phyloP scores from a whole-genome alignment of 2,113 vertebrate genomes.

The Perccottus glenii region DNA sequence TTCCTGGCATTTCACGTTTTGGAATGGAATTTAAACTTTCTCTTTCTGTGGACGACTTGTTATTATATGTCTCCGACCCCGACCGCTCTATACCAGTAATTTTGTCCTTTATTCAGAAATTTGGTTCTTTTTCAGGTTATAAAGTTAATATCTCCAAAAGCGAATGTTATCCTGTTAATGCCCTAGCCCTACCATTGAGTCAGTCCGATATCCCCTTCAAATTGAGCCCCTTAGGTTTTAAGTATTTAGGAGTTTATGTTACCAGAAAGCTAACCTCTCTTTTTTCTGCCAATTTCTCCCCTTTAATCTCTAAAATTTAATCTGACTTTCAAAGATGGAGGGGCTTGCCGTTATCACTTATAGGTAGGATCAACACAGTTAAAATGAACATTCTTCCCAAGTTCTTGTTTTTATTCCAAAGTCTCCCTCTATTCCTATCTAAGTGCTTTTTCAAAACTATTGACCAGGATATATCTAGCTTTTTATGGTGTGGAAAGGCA shows the following conservation, averaged over 20 bases:
- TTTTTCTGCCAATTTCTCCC: no score
- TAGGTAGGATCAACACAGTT: not conserved
- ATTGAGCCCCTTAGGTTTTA: not conserved
- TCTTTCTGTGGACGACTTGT: not conserved
- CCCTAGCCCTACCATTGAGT: not conserved
- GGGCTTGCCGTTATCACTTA: not conserved
- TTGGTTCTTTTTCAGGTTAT: conserved; percentile 1
- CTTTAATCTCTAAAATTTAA: not conserved
- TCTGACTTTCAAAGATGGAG: not conserved
- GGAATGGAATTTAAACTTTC: not conserved
- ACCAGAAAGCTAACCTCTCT: not conserved
- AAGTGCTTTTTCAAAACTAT: no score
- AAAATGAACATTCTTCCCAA: not conserved
- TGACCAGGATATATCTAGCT: not conserved
- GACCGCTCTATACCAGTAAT: not conserved
- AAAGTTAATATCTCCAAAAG: conserved; percentile 8
- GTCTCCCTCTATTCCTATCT: not conserved
- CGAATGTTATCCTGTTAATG: not conserved
- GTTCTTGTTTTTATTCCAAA: not conserved
- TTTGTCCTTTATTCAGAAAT: not conserved
- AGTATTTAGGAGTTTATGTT: not conserved
- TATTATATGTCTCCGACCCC: not conserved
- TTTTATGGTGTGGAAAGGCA: not conserved
- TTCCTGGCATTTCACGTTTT: no score
- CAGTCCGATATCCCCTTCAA: not conserved